Evolutionary conservation across 2,888 invertebrate genomes (phyloP), one percentile per base, ranked within the genome.

Genomic region (Meghimatium bilineatum): DNA sequence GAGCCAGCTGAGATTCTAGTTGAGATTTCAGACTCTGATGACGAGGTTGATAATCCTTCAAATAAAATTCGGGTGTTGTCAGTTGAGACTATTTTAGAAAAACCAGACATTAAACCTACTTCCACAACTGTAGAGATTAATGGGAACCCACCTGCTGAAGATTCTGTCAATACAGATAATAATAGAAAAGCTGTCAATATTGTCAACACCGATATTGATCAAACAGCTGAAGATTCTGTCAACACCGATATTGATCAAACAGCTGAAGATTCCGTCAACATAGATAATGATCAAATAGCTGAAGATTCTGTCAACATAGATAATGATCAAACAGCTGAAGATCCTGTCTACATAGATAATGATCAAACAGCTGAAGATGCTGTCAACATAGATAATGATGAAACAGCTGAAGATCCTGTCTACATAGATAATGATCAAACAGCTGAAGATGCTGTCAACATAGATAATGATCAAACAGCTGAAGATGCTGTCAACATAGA

Each of bases 11-110:
- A 80, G 26, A 67, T 77, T 49, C 66, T 82, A n/a, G 78, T 85
- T 6, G 78, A 85, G 72, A 74, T 85, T 26, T 82, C 81, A 71
- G 84, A 80, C 38, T 82, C 76, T 36, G 77, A 69, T 44, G 83
- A 83, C 14, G 77, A 49, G 26, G 44, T 44, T 44, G 44, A 38
- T 69, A 60, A 60, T 34, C 2, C 14, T 32, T 0, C 44, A 20
- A n/a, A 66, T n/a, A 60, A 67, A 52, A 29, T 23, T 3, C 44
- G 23, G 12, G 34, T 49, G 12, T 23, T 67, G 26, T 20, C 66
- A 26, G 26, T 26, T 60, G 8, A 38, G 6, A 36, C 32, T 72
- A 36, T 32, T 14, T 23, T 0, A 14, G 74, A 84, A 23, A 44
- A 32, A 17, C 79, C 49, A 44, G 74, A 63, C 32, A 75, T 80